Evolutionary conservation across 2,113 vertebrate genomes (phyloP), one percentile per base, ranked within the genome.

Genomic region (Butorides virescens): DNA sequence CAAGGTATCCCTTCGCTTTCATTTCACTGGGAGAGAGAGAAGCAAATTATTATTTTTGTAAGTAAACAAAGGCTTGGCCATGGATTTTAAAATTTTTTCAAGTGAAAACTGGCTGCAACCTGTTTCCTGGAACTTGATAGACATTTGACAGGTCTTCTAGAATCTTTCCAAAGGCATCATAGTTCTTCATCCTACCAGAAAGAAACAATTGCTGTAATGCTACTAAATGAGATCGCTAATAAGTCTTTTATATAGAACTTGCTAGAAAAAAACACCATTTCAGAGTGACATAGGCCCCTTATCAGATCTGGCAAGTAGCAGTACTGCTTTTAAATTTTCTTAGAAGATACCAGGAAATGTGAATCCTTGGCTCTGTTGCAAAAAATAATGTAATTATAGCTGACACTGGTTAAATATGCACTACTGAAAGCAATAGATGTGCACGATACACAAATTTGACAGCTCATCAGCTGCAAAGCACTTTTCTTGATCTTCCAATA

Each of bases 111-210:
- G 37, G 21, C 71, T 56, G 42, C n/a, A 97, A 99, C 98, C 98
- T 98, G 93, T 98, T 97, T 97, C 98, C 98, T 88, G 98, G 98
- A 95, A 99, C 97, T 92, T 96, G 96, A 91, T 98, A 99, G 34
- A 98, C 95, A 70, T 94, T 95, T 77, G 94, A 97, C 50, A 99
- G 95, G 49, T 94, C 96, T 72, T 97, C 96, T 89, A 99, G 73
- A 95, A 96, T 98, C 39, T 86, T 32, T 29, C 98, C 98, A 93
- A 99, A 99, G 46, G 98, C 98, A 14, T 98, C 93, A 96, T 98
- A 99, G 32, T 98, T 91, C 91, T 98, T 98, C 74, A 91, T 94
- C 95, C 99, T 99, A 91, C 18, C 75, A 70, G 58, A 83, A 94
- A 77, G 67, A 78, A 90, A 94, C 49, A 87, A 67, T 72, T 52